phyloP scores from a whole-genome alignment of 2,888 invertebrate species.

The Argynnis bischoffii region DNA sequence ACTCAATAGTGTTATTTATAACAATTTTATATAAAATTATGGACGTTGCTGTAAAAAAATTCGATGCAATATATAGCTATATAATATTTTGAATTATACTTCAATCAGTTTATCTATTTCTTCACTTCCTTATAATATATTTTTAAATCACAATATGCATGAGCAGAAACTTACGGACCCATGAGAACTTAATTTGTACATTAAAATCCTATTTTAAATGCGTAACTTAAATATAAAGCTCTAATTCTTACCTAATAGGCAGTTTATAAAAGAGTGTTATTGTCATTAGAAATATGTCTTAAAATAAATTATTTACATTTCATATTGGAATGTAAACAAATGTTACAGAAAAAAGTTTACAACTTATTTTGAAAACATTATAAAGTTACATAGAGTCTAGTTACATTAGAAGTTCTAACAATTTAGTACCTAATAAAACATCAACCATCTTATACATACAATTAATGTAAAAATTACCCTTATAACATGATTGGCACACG shows the following conservation, averaged over 20 bases:
- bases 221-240: constrained; percentile 56
- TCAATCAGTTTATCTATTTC: constrained; percentile 13
- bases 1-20: constrained; percentile 35
- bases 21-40: constrained; percentile 51
- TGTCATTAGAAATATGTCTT: constrained; percentile 44
- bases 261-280: constrained; percentile 47
- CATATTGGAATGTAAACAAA: constrained; percentile 47
- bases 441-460: constrained; percentile 15
- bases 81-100: constrained; percentile 22
- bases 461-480: constrained; percentile 20
- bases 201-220: constrained; percentile 73
- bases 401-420: constrained; percentile 13
- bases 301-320: constrained; percentile 43
- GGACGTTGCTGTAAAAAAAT: constrained; percentile 53
- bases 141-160: constrained; percentile 68
- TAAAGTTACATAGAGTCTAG: not conserved
- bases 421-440: constrained; percentile 13
- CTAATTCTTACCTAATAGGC: constrained; percentile 46
- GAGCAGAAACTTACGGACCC: constrained; percentile 58
- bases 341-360: constrained; percentile 5
- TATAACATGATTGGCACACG: constrained; percentile 37
- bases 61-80: constrained; percentile 35
- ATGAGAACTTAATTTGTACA: constrained; percentile 77
- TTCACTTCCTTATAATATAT: constrained; percentile 29
- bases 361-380: constrained; percentile 5